Conservation (phyloP, 1,140 invertebrate species). For the Bombus vancouverensis region DNA sequence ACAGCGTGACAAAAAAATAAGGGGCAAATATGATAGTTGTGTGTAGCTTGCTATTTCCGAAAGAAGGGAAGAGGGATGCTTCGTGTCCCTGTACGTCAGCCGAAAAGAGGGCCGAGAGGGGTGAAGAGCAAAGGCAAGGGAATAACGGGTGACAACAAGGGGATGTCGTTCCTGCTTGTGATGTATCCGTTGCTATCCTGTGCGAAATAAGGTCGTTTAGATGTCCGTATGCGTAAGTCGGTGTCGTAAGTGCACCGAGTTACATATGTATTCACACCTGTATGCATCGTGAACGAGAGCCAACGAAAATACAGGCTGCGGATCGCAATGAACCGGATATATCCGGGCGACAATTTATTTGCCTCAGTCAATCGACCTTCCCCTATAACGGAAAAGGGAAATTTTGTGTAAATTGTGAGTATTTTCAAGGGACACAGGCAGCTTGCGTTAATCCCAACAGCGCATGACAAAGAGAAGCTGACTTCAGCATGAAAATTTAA, state of each 20-base stretch:
- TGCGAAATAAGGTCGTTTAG: constrained; percentile 51
- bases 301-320: constrained; percentile 9
- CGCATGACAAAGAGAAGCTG: not conserved
- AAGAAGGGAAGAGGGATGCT: constrained; percentile 19
- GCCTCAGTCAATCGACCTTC: constrained; percentile 23
- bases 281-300: constrained; percentile 10
- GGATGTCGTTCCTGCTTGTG: constrained; percentile 43
- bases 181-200: constrained; percentile 56
- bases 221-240: constrained; percentile 10
- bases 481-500: not conserved
- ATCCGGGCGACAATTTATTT: constrained; percentile 43
- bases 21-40: constrained; percentile 76
- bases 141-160: constrained; percentile 51
- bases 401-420: constrained; percentile 10
- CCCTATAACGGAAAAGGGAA: not conserved
- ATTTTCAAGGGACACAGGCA: not conserved
- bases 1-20: constrained; percentile 73
- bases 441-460: not conserved
- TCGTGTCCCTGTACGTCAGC: not conserved
- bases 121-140: constrained; percentile 7
- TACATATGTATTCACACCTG: not conserved
- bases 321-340: not conserved
- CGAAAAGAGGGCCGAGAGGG: constrained; percentile 33
- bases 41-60: constrained; percentile 72
- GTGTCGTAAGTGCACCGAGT: constrained; percentile 6